phyloP scores from a whole-genome alignment of 2,113 vertebrate genomes.

The Leiothrix lutea region DNA sequence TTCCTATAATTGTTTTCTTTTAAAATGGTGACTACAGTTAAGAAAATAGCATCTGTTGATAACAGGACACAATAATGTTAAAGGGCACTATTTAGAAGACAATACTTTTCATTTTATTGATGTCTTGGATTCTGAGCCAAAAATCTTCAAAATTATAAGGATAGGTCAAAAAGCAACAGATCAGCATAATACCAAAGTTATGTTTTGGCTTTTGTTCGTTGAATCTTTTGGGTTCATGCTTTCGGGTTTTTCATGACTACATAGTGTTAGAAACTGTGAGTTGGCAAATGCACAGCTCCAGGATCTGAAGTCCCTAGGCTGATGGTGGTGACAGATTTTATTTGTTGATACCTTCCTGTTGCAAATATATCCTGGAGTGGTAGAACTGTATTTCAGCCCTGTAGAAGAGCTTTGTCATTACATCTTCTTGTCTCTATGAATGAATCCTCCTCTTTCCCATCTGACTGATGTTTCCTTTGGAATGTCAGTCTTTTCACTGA shows the following conservation, averaged over 20 bases:
- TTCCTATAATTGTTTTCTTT: neutral
- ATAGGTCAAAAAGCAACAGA: neutral
- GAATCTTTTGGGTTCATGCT: neutral
- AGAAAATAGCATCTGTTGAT: neutral
- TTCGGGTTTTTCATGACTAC: neutral
- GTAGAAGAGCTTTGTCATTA: neutral
- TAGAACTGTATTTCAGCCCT: neutral
- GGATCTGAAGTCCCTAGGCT: neutral
- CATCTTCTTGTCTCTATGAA: neutral
- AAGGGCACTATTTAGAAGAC: neutral
- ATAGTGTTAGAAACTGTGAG: neutral
- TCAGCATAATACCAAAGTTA: neutral
- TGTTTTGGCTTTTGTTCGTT: neutral
- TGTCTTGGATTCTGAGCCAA: neutral
- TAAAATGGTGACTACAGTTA: neutral
- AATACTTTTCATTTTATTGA: neutral
- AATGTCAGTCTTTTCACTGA: neutral
- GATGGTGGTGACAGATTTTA: accelerated
- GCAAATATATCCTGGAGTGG: neutral
- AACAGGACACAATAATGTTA: neutral
- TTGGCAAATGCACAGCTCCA: neutral
- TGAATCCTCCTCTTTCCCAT: neutral
- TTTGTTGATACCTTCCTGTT: neutral
- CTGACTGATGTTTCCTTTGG: neutral
- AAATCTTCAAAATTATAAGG: neutral